Percentiles rank a stretch among this genome's conserved stretches.
These are phyloP conservation scores for Syrrhaptes paradoxus DNA, from an alignment of 2,113 vertebrate species.

Conservation along the genomic window DNA sequence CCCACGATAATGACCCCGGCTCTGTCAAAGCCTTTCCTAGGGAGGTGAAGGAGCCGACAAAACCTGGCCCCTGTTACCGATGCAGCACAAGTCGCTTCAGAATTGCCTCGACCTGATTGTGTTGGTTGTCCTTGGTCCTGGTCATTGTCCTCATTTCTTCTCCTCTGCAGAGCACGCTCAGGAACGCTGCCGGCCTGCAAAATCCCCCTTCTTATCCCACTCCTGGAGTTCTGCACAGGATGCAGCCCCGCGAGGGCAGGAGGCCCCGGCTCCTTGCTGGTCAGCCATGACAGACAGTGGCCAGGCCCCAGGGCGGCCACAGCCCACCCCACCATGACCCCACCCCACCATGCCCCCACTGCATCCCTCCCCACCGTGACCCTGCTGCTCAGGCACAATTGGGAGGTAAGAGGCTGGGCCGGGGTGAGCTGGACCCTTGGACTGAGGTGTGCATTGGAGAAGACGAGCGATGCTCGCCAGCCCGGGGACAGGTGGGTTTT, in stretches of 20 bases:
- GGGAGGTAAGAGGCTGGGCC: background rate
- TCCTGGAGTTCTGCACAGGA: accelerated
- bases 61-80: background rate
- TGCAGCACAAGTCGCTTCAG: background rate
- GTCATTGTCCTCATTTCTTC: accelerated
- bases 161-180: background rate
- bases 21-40: background rate
- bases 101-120: background rate
- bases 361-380: too few relatives aligned
- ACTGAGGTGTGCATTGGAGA: background rate
- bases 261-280: accelerated
- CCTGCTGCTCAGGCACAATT: accelerated
- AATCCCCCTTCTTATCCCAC: background rate
- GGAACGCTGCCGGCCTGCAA: background rate
- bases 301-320: background rate
- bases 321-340: background rate
- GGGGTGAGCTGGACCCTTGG: background rate
- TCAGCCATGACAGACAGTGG: background rate
- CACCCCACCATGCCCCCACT: too few relatives aligned
- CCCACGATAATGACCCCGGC: background rate
- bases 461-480: background rate
- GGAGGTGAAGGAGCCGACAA: background rate
- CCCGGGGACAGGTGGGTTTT: background rate
- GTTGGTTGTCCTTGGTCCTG: background rate
- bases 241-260: accelerated